A percentile compares a stretch with the other conserved stretches of the same genome.
phyloP scores from a whole-genome alignment of 1,140 invertebrate genomes.

The Oryctes rhinoceros region DNA sequence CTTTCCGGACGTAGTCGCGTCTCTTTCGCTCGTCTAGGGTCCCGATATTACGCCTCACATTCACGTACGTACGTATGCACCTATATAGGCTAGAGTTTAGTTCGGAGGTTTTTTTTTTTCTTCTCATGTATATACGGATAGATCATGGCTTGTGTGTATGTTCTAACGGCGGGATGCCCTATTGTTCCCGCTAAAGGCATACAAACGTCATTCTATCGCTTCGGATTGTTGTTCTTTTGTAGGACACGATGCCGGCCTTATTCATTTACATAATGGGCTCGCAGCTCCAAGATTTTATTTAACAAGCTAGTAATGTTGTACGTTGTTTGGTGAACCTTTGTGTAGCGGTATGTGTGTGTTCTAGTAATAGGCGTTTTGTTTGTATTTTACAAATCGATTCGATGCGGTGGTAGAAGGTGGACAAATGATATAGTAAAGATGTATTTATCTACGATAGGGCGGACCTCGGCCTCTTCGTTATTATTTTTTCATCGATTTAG shows the following conservation, averaged over 20 bases:
- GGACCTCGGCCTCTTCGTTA: no score
- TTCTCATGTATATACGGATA: not conserved
- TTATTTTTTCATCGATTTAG: no score
- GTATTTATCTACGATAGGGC: not conserved
- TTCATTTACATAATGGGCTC: conserved; percentile 24
- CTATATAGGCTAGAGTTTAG: not conserved
- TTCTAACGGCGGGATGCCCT: conserved; percentile 33
- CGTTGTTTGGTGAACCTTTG: not conserved
- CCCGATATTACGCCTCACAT: not conserved
- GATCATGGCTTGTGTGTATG: conserved; percentile 9
- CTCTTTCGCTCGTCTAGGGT: not conserved
- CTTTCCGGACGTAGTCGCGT: conserved; percentile 29
- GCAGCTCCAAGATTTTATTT: not conserved
- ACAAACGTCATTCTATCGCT: conserved; percentile 25
- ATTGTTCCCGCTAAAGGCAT: conserved; percentile 21
- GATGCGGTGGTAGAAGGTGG: not conserved
- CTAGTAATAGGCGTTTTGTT: conserved; percentile 24
- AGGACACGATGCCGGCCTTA: conserved; percentile 2
- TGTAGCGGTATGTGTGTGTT: not conserved
- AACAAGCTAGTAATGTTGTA: conserved; percentile 29
- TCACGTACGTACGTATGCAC: not conserved
- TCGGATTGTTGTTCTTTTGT: conserved; percentile 23
- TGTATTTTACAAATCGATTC: conserved; percentile 23
- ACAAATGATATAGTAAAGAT: not conserved
- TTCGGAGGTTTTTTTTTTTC: not conserved